Percentiles rank a stretch among this genome's conserved stretches.
These are phyloP conservation scores for Agrochola lota DNA, from an alignment of 2,888 invertebrate species.

Conservation along the genomic window DNA sequence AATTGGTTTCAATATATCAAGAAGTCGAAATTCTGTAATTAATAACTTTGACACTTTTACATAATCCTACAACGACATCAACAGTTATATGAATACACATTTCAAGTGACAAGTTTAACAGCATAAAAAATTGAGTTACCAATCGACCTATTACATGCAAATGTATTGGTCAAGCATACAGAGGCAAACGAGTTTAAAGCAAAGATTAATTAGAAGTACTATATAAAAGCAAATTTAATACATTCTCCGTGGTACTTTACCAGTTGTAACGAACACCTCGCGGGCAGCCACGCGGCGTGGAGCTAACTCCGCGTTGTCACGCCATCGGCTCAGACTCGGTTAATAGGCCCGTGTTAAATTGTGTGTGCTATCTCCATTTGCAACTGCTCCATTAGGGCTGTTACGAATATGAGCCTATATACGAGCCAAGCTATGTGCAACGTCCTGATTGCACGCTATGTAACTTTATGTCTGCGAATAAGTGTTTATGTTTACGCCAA, in stretches of 20 bases:
- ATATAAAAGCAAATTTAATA: slow-evolving; percentile 72
- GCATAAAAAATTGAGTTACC: slow-evolving; percentile 28
- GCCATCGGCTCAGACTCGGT: slow-evolving; percentile 75
- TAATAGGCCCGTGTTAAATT: slow-evolving; percentile 82
- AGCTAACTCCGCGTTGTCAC: slow-evolving; percentile 84
- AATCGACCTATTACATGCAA: slow-evolving; percentile 39
- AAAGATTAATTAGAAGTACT: slow-evolving; percentile 64
- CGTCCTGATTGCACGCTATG: slow-evolving; percentile 62
- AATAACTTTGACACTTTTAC: slow-evolving; percentile 10
- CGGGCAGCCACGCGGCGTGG: slow-evolving; percentile 70
- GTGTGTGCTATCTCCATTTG: slow-evolving; percentile 85
- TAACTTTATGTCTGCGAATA: slow-evolving; percentile 46
- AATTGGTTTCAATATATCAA: slow-evolving; percentile 61
- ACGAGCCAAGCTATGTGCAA: slow-evolving; percentile 56
- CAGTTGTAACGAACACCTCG: slow-evolving; percentile 82
- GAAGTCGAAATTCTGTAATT: neutral
- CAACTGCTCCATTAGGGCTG: slow-evolving; percentile 72
- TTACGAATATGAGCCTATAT: slow-evolving; percentile 65
- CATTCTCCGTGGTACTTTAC: slow-evolving; percentile 76
- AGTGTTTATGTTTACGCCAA: slow-evolving; percentile 54
- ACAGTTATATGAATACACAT: slow-evolving; percentile 20
- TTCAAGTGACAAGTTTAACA: slow-evolving; percentile 20
- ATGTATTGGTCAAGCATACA: slow-evolving; percentile 57
- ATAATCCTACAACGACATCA: slow-evolving; percentile 1
- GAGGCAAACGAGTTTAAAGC: slow-evolving; percentile 60